Base-by-base conservation (phyloP, 2,797 vertebrate species). In the Ispidina picta region DNA sequence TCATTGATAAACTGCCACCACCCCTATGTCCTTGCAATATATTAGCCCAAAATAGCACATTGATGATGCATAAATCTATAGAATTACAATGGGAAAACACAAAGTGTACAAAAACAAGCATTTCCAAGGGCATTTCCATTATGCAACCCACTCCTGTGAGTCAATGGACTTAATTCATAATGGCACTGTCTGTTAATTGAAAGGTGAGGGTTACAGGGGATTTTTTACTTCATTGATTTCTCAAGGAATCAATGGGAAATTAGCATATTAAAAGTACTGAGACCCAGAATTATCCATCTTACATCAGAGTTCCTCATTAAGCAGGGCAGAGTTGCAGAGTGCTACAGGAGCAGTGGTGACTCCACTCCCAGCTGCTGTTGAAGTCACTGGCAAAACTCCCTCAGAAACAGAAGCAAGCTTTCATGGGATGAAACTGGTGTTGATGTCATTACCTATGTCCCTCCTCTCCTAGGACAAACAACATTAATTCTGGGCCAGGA, bases 111-210 rank as follows among this genome's bases (percentile, higher is more conserved):
- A 78, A 92, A 91, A 26, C 56, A 69, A 23, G 33, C 1, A 11
- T 86, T 88, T 92, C 82, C 92, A 92, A 96, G 93, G 93, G 76
- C 92, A 91, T 81, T 90, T 94, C 83, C 52, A 83, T 92, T 89
- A 81, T 84, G 72, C 80, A 92, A 87, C 51, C 52, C 90, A 94
- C 82, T 89, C 83, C 60, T 62, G 35, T 49, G 73, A 90, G 69
- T 96, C 92, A 92, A 80, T 74, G 94, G 64, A 69, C 56, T 71
- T 86, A 72, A 91, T 93, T 43, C 60, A 51, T 49, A 87, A 81
- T 95, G 63, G 68, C 72, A 65, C 65, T 59, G 46, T 73, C 81
- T 91, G 62, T 84, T 93, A 91, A 93, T 95, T 94, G 90, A 92
- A 95, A 92, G 51, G 41, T 37, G 59, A 84, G 82, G 41, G 31